Evolutionary conservation across 2,113 vertebrate genomes (phyloP), one percentile per base, ranked within the genome.

Genomic region (Ailuropoda melanoleuca): DNA sequence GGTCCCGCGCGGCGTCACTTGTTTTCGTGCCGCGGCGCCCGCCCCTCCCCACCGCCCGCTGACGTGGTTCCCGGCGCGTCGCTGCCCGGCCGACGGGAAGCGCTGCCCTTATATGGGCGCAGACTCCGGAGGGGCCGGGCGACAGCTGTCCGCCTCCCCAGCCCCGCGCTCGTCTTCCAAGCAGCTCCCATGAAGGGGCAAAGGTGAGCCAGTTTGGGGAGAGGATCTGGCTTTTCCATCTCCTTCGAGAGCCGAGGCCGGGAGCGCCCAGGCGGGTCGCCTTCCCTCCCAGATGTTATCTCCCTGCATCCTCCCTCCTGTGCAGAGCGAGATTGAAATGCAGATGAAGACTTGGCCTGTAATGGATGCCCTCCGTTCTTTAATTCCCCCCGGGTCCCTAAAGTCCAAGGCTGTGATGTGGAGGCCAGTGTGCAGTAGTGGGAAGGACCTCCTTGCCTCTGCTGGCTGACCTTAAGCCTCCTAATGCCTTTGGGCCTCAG

Each of bases 31-130:
- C 9, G 48, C 50, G 21, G 64, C 64, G 9, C 91, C 56, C 86
- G 92, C 64, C 39, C 96, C 95, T 89, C 92, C 81, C n/a, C 26
- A 21, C 96, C 14, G n/a, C 21, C 84, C 24, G 92, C 98, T 99
- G 98, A 99, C 98, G 99, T 96, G 81, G 4, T 18, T 19, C 46
- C 14, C 6, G 11, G 94, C 97, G 55, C 98, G 98, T 98, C 98
- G 98, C 83, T 12, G 34, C 46, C 43, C 7, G 0, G 8, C 15
- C 15, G 18, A 56, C 81, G 72, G 99, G 98, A 99, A 99, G 92
- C 24, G 2, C 91, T 3, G 39, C 43, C 99, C 99, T 98, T 98
- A 98, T 98, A 97, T 98, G 98, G 99, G 93, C 81, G 26, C 56
- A 7, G 66, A 43, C 62, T 11, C 19, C 17, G 58, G 81, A n/a